These are phyloP conservation scores for Aspidiotus rigidus DNA, from an alignment of 2,888 invertebrate genomes.

Conservation along the genomic window DNA sequence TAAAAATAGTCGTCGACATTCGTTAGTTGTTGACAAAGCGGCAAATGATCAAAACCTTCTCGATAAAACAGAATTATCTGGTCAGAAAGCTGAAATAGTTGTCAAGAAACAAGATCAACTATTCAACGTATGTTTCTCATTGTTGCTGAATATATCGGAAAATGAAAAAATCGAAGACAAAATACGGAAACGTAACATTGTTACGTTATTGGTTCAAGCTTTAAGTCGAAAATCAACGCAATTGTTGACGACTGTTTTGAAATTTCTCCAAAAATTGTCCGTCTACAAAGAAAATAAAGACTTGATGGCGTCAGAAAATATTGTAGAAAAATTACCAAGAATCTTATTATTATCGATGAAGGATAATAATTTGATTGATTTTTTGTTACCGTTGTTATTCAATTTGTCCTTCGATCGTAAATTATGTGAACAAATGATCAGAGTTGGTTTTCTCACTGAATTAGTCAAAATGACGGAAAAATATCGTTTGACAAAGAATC, in stretches of 20 bases:
- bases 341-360: constrained; percentile 57
- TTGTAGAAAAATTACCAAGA: constrained; percentile 73
- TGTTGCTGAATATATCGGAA: constrained; percentile 70
- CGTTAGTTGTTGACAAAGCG: constrained; percentile 20
- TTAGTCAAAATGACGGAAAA: constrained; percentile 77
- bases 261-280: constrained; percentile 89
- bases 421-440: constrained; percentile 78
- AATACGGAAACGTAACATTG: constrained; percentile 88
- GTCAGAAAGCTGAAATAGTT: constrained; percentile 50
- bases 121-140: constrained; percentile 51
- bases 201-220: constrained; percentile 74
- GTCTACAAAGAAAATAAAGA: constrained; percentile 91
- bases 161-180: constrained; percentile 93
- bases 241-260: constrained; percentile 76
- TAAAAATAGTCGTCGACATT: constrained; percentile 26
- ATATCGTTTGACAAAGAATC: constrained; percentile 40
- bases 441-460: constrained; percentile 78
- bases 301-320: constrained; percentile 58
- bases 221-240: constrained; percentile 85
- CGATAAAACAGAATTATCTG: neutral
- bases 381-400: constrained; percentile 77
- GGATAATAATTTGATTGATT: constrained; percentile 57
- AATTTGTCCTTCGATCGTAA: constrained; percentile 92
- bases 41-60: constrained; percentile 10
- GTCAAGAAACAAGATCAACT: constrained; percentile 90